Percentiles rank a stretch among this genome's conserved stretches.
phyloP scores from a whole-genome alignment of 2,113 vertebrate species.

The Xenotilapia longispinis region DNA sequence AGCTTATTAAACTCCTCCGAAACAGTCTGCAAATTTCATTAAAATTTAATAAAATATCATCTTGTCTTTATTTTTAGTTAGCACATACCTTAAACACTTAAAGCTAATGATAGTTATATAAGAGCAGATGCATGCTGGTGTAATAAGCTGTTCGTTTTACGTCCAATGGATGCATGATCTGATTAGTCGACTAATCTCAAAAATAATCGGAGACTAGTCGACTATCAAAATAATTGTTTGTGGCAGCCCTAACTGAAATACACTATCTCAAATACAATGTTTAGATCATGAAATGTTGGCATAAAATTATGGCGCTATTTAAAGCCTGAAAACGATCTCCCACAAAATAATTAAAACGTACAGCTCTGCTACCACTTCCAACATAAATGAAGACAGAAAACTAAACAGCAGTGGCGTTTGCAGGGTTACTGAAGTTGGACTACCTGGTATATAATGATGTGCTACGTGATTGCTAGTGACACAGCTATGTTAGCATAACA shows the following conservation, averaged over 20 bases:
- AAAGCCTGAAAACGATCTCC: no score
- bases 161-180: not conserved
- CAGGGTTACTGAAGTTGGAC: no score
- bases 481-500: no score
- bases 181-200: not conserved
- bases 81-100: not conserved
- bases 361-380: no score
- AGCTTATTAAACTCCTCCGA: not conserved
- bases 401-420: no score
- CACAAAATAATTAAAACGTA: no score
- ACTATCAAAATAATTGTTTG: not conserved
- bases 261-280: no score
- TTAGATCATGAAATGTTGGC: no score
- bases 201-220: not conserved
- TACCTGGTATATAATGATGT: no score
- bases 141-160: not conserved
- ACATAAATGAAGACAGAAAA: no score
- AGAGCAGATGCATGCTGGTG: not conserved
- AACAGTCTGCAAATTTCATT: not conserved
- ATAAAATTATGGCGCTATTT: no score
- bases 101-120: not conserved
- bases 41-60: not conserved
- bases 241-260: not conserved
- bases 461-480: no score
- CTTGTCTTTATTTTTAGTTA: not conserved